These are phyloP conservation scores for Gobionotothen gibberifrons DNA, from an alignment of 2,797 vertebrate genomes.

Conservation along the genomic window DNA sequence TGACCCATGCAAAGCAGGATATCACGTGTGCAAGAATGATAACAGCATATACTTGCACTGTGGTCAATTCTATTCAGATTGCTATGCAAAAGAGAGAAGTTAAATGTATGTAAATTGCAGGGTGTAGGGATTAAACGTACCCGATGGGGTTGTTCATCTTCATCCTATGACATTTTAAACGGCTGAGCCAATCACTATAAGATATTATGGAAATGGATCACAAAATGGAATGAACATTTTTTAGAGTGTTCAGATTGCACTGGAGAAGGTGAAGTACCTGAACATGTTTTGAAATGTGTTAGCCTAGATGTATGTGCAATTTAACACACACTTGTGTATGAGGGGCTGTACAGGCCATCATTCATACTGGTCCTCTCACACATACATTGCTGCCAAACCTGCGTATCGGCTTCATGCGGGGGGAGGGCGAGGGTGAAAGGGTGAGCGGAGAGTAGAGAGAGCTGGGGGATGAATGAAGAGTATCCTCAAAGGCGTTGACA, in stretches of 20 bases:
- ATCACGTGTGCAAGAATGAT: constrained; percentile 3
- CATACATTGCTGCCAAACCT: too few species aligned
- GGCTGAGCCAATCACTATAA: constrained; percentile 12
- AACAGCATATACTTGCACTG: constrained; percentile 1
- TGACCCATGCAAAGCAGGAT: constrained; percentile 18
- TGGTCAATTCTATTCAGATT: constrained; percentile 10
- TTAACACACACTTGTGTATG: too few species aligned
- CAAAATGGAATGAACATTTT: not conserved
- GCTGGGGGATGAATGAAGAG: too few species aligned
- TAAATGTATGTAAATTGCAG: constrained; percentile 21
- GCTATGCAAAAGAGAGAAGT: not conserved
- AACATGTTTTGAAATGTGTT: not conserved
- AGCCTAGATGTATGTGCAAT: too few species aligned
- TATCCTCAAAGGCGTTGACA: too few species aligned
- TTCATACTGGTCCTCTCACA: too few species aligned
- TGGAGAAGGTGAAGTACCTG: not conserved
- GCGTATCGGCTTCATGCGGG: too few species aligned
- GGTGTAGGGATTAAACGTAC: constrained; percentile 5
- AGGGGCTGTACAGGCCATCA: too few species aligned
- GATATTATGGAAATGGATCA: constrained; percentile 4
- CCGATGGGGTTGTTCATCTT: constrained; percentile 6
- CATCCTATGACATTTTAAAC: not conserved
- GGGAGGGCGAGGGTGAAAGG: too few species aligned
- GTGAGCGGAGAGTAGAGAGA: too few species aligned
- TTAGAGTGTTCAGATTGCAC: not conserved